Evolutionary conservation across 2,888 invertebrate genomes (phyloP).

Genomic region (Gymnocheta viridis): DNA sequence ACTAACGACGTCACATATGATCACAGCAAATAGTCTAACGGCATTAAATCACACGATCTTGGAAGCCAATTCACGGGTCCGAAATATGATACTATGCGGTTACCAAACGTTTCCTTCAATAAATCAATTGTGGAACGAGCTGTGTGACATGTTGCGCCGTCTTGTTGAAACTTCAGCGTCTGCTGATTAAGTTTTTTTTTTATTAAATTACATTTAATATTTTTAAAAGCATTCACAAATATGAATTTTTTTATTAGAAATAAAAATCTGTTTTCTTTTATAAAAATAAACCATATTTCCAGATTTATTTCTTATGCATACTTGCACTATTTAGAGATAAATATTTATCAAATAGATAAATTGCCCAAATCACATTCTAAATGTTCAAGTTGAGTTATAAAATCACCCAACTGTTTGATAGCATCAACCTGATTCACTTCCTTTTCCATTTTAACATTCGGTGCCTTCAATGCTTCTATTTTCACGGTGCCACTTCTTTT

Average conservation of each 20-base stretch:
- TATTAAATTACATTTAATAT: constrained; percentile 73
- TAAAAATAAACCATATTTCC: neutral
- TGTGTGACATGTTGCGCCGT: too few species aligned
- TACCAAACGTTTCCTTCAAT: too few species aligned
- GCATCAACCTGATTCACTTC: constrained; percentile 89
- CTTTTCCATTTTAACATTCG: constrained; percentile 88
- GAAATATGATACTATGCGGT: too few species aligned
- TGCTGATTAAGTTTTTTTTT: too few species aligned
- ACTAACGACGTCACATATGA: too few species aligned
- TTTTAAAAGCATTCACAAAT: neutral
- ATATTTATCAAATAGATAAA: constrained; percentile 84
- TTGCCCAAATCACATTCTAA: constrained; percentile 86
- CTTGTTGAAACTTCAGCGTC: too few species aligned
- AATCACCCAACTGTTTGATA: constrained; percentile 87
- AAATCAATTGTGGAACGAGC: too few species aligned
- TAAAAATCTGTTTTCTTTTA: neutral
- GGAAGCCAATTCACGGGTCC: too few species aligned
- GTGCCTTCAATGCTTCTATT: constrained; percentile 85
- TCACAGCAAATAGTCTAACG: too few species aligned
- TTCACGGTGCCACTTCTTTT: constrained; percentile 89
- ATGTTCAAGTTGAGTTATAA: constrained; percentile 88
- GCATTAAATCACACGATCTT: too few species aligned
- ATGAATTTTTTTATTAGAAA: neutral
- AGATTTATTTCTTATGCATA: constrained; percentile 63
- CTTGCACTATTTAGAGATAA: constrained; percentile 54